These are phyloP conservation scores for Drosophila rellima DNA, from an alignment of 2,888 invertebrate genomes.

Conservation along the genomic window DNA sequence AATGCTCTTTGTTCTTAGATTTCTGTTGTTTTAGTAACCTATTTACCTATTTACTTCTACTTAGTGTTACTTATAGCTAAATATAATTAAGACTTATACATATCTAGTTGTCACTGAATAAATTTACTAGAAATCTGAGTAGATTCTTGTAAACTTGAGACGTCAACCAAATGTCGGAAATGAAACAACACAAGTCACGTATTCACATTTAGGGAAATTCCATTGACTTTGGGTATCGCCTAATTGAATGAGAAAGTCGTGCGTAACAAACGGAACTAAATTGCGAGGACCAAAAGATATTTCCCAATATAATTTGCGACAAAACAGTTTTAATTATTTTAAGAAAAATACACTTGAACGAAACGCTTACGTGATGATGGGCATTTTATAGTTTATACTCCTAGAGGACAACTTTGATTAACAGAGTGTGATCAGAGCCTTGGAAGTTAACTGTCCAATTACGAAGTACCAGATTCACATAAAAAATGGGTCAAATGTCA, in stretches of 20 bases:
- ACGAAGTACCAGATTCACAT: too few species aligned
- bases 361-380: conserved; percentile 54
- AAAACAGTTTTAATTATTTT: conserved; percentile 76
- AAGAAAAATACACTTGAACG: conserved; percentile 49
- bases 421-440: conserved; percentile 40
- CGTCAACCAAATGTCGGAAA: background rate
- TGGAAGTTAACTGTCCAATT: conserved; percentile 54
- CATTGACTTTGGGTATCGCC: conserved; percentile 36
- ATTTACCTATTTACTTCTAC: background rate
- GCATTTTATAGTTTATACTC: conserved; percentile 45
- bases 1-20: too few species aligned
- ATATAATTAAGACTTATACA: conserved; percentile 11
- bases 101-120: conserved; percentile 20
- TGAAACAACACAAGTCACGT: conserved; percentile 55
- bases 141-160: conserved; percentile 1
- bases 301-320: conserved; percentile 50
- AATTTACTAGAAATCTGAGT: conserved; percentile 17
- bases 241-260: conserved; percentile 70
- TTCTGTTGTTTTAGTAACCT: background rate
- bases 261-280: conserved; percentile 44
- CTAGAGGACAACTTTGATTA: conserved; percentile 54
- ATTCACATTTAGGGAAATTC: conserved; percentile 36
- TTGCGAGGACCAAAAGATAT: conserved; percentile 24
- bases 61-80: conserved; percentile 1
- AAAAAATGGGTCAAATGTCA: too few species aligned